Evolutionary conservation across 2,113 vertebrate species (phyloP), one percentile per base, ranked within the genome.

Genomic region (Grantiella picta): DNA sequence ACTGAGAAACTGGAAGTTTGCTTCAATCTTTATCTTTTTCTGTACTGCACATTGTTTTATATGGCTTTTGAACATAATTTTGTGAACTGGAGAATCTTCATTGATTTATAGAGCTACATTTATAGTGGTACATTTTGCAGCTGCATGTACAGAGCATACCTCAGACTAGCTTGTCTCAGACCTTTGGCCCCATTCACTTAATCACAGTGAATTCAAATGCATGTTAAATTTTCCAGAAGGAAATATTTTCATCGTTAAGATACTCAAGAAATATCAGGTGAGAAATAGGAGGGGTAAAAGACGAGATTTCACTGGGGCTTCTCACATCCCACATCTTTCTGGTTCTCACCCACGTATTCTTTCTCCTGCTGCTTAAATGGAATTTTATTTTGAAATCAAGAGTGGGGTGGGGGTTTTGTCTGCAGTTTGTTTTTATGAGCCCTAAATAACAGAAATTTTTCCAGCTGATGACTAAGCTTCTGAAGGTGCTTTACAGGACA

Each of bases 71-170:
- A 89, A 73, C 52, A 45, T 76, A 73, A 78, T 70, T 59, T 72
- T 5, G 10, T 84, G 45, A 87, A 52, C 82, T 68, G 12, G 18
- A 15, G 4, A 33, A 16, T 86, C 76, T 73, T 80, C 45, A 50
- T 72, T 91, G 80, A 89, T 95, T 92, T 81, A 59, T 73, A 47
- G 20, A 83, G 77, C 52, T 78, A n/a, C n/a, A n/a, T n/a, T n/a
- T n/a, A n/a, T n/a, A 64, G 29, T 50, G 60, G 52, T 81, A 5
- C 73, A 57, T 73, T 86, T 78, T 96, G 64, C 33, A 91, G 64
- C n/a, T 83, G 59, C 29, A 3, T 57, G 22, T 70, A 15, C 50
- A 83, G 76, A 78, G 14, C 38, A 33, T 66, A 24, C 52, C 45
- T 92, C 49, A 80, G 49, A 79, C n/a, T 78, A 54, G 49, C 21